Evolutionary conservation across 1,140 invertebrate species (phyloP).

Genomic region (Drosophila novamexicana): DNA sequence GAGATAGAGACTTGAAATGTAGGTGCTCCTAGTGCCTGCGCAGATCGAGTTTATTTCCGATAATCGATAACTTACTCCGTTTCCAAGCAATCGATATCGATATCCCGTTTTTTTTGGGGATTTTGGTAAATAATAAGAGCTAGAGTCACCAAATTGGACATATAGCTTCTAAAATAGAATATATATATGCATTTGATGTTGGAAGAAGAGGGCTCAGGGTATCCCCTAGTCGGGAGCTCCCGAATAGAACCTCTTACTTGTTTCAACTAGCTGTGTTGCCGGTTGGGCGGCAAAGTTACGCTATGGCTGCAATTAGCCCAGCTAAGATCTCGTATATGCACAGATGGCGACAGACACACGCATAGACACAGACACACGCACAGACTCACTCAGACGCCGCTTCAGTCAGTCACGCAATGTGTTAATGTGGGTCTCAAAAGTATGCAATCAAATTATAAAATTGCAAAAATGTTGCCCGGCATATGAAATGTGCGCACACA

Average conservation of each 20-base stretch:
- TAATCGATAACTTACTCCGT: too few species aligned
- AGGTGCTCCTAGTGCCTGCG: too few species aligned
- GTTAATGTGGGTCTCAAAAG: conserved; percentile 74
- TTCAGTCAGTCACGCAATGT: conserved; percentile 39
- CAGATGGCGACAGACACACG: not conserved
- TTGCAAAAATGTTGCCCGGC: conserved; percentile 49
- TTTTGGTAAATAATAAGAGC: too few species aligned
- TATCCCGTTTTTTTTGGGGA: too few species aligned
- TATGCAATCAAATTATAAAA: conserved; percentile 79
- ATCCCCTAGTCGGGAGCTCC: too few species aligned
- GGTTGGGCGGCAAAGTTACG: conserved; percentile 48
- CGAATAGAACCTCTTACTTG: not conserved
- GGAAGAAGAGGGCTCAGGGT: too few species aligned
- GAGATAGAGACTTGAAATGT: too few species aligned
- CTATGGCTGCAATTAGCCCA: conserved; percentile 60
- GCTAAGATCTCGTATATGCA: conserved; percentile 18
- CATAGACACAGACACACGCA: not conserved
- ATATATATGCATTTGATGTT: too few species aligned
- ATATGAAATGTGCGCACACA: conserved; percentile 45
- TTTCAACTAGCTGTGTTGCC: conserved; percentile 30
- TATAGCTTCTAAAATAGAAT: too few species aligned
- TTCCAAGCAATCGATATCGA: too few species aligned
- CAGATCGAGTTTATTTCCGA: too few species aligned
- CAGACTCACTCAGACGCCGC: conserved; percentile 1
- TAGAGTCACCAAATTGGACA: too few species aligned